Percentiles rank a stretch among this genome's conserved stretches.
Evolutionary conservation across 1,140 invertebrate species (phyloP).

Genomic region (Ericerus pela): DNA sequence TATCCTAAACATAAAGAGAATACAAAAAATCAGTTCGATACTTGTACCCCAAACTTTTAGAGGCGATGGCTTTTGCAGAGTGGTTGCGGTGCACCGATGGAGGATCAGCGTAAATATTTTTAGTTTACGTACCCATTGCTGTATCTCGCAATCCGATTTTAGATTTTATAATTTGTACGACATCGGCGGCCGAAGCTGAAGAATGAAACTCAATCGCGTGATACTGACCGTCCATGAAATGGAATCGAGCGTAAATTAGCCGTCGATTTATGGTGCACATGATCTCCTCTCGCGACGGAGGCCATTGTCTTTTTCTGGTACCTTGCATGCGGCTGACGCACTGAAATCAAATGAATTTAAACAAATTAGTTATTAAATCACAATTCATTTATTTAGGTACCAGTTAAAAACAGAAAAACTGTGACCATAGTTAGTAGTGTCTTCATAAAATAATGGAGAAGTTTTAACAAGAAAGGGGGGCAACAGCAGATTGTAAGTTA

Average conservation of each 20-base stretch:
- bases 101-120: too few species aligned
- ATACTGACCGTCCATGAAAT: conserved; percentile 88
- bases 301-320: conserved; percentile 70
- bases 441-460: too few species aligned
- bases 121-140: conserved; percentile 46
- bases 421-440: too few species aligned
- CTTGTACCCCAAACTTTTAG: neutral
- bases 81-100: too few species aligned
- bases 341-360: conserved; percentile 30
- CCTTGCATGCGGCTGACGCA: conserved; percentile 72
- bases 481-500: too few species aligned
- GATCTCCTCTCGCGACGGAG: conserved; percentile 86
- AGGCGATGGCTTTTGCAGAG: neutral
- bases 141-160: conserved; percentile 79
- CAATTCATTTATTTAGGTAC: neutral
- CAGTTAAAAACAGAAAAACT: neutral
- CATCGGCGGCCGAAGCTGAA: conserved; percentile 78
- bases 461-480: too few species aligned
- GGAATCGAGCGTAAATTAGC: conserved; percentile 78
- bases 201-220: conserved; percentile 90
- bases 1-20: conserved; percentile 31
- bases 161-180: conserved; percentile 73
- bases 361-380: conserved; percentile 1
- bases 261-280: conserved; percentile 79
- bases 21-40: neutral